Conservation (phyloP, 2,888 invertebrate species). For the Synergus gifuensis region DNA sequence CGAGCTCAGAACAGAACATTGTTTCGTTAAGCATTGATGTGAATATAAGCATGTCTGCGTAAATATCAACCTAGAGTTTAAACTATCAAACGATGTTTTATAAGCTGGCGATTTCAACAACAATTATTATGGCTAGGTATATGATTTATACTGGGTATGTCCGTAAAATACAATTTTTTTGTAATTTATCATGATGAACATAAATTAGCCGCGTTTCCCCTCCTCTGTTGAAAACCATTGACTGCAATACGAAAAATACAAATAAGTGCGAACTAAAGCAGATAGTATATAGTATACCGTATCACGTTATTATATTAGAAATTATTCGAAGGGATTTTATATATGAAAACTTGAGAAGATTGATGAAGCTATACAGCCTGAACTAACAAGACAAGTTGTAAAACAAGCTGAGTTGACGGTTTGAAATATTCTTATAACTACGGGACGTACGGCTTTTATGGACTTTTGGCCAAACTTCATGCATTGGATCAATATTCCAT, state of each 20-base stretch:
- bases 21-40: neutral
- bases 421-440: conserved; percentile 19
- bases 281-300: neutral
- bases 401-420: conserved; percentile 33
- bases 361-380: conserved; percentile 29
- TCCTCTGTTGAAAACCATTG: no score
- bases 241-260: no score
- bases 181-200: no score
- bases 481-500: conserved; percentile 30
- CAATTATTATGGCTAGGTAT: neutral
- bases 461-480: conserved; percentile 32
- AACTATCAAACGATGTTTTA: conserved; percentile 1
- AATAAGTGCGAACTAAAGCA: neutral
- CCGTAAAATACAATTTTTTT: no score
- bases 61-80: neutral
- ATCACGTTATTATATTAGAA: conserved; percentile 13
- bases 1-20: neutral
- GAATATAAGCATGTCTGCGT: neutral
- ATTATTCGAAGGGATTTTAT: neutral
- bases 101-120: neutral
- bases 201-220: no score
- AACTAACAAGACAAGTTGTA: conserved; percentile 40
- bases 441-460: neutral
- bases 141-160: neutral
- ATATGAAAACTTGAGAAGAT: conserved; percentile 31